These are phyloP conservation scores for Phthorimaea operculella DNA, from an alignment of 1,140 invertebrate species.

Conservation along the genomic window DNA sequence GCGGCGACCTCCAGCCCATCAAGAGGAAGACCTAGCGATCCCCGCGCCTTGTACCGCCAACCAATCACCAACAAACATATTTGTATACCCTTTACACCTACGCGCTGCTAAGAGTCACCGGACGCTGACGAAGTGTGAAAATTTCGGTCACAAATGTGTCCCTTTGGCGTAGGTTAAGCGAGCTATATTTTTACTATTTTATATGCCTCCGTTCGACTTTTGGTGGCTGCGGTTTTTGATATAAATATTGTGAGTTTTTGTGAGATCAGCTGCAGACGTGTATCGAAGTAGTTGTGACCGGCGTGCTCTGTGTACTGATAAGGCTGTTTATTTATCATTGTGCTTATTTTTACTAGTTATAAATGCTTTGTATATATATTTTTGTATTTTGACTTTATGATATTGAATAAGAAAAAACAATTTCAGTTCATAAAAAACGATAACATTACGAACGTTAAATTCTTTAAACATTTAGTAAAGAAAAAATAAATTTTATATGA, in stretches of 20 bases:
- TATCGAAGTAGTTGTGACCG: constrained; percentile 33
- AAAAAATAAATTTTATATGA: constrained; percentile 36
- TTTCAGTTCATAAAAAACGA: constrained; percentile 41
- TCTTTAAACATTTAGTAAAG: constrained; percentile 37
- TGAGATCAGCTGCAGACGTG: constrained; percentile 34
- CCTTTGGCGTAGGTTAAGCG: not conserved
- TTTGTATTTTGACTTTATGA: constrained; percentile 49
- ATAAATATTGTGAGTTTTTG: constrained; percentile 36
- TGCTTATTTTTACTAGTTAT: constrained; percentile 60
- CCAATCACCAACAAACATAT: constrained; percentile 7
- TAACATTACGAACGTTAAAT: constrained; percentile 29
- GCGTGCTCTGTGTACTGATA: constrained; percentile 17
- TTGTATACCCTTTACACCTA: constrained; percentile 18
- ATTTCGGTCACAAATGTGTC: constrained; percentile 11
- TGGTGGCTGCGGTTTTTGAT: constrained; percentile 34
- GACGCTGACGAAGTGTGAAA: constrained; percentile 12
- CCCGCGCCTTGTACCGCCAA: not conserved
- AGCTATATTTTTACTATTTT: not conserved
- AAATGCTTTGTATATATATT: constrained; percentile 59
- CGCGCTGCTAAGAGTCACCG: constrained; percentile 15
- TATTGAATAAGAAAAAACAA: constrained; percentile 45
- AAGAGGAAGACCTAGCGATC: constrained; percentile 47
- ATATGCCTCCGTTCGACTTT: not conserved
- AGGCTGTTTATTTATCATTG: constrained; percentile 41
- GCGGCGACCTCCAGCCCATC: constrained; percentile 51